These are phyloP conservation scores for Heterochromis multidens DNA, from an alignment of 2,113 vertebrate species.

Conservation along the genomic window DNA sequence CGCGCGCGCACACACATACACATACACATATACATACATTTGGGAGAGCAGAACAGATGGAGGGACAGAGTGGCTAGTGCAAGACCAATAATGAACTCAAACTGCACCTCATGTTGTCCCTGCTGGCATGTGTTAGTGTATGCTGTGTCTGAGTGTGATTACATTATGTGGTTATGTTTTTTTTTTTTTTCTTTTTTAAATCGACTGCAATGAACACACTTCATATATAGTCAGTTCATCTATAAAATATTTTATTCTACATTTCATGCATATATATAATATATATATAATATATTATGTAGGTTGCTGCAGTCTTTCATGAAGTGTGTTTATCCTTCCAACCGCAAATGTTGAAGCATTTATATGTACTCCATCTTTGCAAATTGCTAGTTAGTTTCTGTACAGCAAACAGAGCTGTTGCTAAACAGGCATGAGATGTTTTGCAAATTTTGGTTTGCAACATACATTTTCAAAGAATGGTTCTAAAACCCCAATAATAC, in stretches of 20 bases:
- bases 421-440: neutral
- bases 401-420: neutral
- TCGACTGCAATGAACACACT: neutral
- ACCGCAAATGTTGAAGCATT: neutral
- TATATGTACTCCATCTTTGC: neutral
- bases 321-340: neutral
- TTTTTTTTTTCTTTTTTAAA: neutral
- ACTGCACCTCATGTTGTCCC: conserved; percentile 28
- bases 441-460: neutral
- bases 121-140: conserved; percentile 17
- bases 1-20: neutral
- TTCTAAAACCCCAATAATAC: neutral
- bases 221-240: neutral
- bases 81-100: conserved; percentile 46
- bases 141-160: neutral
- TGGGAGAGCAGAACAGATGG: conserved; percentile 53
- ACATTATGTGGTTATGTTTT: neutral
- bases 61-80: conserved; percentile 37
- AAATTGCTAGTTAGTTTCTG: neutral
- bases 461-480: neutral
- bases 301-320: neutral
- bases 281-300: neutral
- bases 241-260: neutral
- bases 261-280: neutral
- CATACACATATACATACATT: conserved; percentile 1